Evolutionary conservation across 2,797 vertebrate species (phyloP).

Genomic region (Phylloscopus collybita): DNA sequence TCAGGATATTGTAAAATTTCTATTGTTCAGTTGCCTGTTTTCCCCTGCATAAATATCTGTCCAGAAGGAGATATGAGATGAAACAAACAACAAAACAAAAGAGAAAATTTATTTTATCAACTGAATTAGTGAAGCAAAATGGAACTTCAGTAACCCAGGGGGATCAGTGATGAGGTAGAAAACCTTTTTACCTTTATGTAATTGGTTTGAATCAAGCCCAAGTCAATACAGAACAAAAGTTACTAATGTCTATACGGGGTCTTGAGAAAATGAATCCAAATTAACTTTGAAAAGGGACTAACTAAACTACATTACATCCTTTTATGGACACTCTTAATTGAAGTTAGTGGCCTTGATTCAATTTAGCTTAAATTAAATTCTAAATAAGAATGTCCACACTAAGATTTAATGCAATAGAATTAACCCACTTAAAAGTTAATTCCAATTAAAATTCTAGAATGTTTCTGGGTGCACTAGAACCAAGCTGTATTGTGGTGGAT

Average conservation of each 20-base stretch:
- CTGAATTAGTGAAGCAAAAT: constrained; percentile 5
- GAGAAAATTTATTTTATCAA: not conserved
- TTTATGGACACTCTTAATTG: constrained; percentile 58
- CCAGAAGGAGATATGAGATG: not conserved
- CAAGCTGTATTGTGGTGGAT: not conserved
- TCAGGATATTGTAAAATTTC: not conserved
- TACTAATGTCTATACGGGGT: not conserved
- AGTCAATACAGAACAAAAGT: constrained; percentile 34
- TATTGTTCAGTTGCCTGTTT: not conserved
- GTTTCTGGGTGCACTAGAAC: not conserved
- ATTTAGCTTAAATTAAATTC: constrained; percentile 56
- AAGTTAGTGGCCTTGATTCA: constrained; percentile 61
- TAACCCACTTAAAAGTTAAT: constrained; percentile 53
- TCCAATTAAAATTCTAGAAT: constrained; percentile 37
- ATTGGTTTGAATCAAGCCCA: constrained; percentile 23
- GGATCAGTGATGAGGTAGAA: constrained; percentile 5
- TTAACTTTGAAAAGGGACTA: constrained; percentile 42
- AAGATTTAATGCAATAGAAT: constrained; percentile 52
- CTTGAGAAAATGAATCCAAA: constrained; percentile 40
- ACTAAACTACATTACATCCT: constrained; percentile 37
- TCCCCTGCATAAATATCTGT: not conserved
- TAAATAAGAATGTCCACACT: constrained; percentile 34
- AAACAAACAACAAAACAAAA: not conserved
- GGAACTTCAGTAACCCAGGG: not conserved
- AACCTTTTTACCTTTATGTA: constrained; percentile 30